A percentile compares a stretch with the other conserved stretches of the same genome.
phyloP scores from a whole-genome alignment of 2,797 vertebrate genomes.

The Tapera naevia region DNA sequence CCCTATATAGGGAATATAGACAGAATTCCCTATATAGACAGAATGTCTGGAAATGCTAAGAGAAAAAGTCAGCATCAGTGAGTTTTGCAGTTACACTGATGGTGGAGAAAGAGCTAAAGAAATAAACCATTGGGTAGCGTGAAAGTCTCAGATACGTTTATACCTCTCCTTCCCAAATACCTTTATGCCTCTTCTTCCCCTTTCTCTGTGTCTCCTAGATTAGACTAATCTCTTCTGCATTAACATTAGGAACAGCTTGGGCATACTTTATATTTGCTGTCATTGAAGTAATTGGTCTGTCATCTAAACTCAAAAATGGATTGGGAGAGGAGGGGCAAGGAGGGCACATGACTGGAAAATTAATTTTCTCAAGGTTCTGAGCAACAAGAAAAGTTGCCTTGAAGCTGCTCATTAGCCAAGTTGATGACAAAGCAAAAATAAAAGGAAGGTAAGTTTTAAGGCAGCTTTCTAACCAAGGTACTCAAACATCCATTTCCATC shows the following conservation, averaged over 20 bases:
- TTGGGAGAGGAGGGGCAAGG: not conserved
- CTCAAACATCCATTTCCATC: constrained; percentile 65
- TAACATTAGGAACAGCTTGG: not conserved
- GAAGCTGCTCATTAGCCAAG: constrained; percentile 53
- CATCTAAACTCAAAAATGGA: not conserved
- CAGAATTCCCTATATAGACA: not conserved
- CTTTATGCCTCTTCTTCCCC: not conserved
- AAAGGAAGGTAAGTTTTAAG: constrained; percentile 49
- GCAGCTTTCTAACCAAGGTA: constrained; percentile 33
- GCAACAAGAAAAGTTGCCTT: constrained; percentile 7
- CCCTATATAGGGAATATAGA: too few relatives aligned
- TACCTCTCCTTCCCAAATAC: not conserved
- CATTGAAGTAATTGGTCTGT: not conserved
- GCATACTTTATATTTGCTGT: not conserved
- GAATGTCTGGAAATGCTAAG: not conserved
- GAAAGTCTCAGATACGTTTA: not conserved
- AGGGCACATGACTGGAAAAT: not conserved
- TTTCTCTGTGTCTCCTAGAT: not conserved
- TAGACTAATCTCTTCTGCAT: not conserved
- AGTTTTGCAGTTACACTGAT: not conserved
- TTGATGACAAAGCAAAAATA: constrained; percentile 22
- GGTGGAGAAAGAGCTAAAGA: not conserved
- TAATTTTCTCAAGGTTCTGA: not conserved
- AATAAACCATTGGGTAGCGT: fast-evolving
- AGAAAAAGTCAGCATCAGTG: not conserved